These are phyloP conservation scores for Epistrophella euchroma DNA, from an alignment of 2,888 invertebrate genomes.

Conservation along the genomic window DNA sequence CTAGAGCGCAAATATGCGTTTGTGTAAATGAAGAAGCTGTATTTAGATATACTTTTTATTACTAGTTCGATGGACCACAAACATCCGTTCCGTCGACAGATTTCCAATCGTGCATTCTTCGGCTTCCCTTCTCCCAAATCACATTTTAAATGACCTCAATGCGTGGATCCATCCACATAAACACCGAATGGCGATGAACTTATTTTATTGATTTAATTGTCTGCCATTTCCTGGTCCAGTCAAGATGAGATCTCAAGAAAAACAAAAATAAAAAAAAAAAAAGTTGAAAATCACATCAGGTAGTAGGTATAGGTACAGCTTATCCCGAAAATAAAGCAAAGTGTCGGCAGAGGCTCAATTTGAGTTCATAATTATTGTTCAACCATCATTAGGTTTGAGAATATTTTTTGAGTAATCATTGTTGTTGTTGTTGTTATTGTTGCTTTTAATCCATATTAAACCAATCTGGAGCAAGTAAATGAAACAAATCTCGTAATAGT, in stretches of 20 bases:
- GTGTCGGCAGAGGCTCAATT: conserved; percentile 66
- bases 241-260: conserved; percentile 29
- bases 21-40: conserved; percentile 70
- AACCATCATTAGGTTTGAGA: conserved; percentile 46
- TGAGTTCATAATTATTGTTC: conserved; percentile 56
- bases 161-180: conserved; percentile 15
- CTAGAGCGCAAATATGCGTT: conserved; percentile 55
- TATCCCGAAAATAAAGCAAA: conserved; percentile 51
- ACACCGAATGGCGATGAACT: conserved; percentile 74
- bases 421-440: conserved; percentile 1
- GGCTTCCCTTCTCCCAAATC: conserved; percentile 60
- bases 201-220: conserved; percentile 83
- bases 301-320: neutral
- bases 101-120: conserved; percentile 50
- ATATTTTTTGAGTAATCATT: conserved; percentile 3
- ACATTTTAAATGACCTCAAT: conserved; percentile 74
- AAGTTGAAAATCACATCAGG: conserved; percentile 49
- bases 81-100: conserved; percentile 60
- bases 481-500: conserved; percentile 23
- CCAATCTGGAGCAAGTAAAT: conserved; percentile 68
- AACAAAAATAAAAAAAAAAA: neutral
- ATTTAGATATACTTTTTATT: conserved; percentile 42
- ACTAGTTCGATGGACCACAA: conserved; percentile 58
- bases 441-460: conserved; percentile 64
- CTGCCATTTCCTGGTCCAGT: conserved; percentile 83